phyloP scores from a whole-genome alignment of 2,113 vertebrate species.

The Takifugu bimaculatus region DNA sequence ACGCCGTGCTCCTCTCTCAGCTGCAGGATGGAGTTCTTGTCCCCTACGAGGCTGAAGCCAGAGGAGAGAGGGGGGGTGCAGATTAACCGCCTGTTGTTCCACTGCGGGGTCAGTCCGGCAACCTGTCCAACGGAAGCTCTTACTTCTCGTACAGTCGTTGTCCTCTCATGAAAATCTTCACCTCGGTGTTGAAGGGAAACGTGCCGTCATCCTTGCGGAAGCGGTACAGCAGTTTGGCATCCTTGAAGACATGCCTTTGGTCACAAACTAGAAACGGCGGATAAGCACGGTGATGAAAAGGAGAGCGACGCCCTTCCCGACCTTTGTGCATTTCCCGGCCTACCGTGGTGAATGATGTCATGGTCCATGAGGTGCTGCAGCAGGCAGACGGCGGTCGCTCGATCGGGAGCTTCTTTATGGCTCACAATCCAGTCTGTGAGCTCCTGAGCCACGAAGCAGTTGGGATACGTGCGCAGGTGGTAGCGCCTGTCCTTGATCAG shows the following conservation, averaged over 20 bases:
- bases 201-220: slow-evolving; percentile 88
- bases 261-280: slow-evolving; percentile 77
- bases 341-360: slow-evolving; percentile 86
- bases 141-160: slow-evolving; percentile 84
- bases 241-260: slow-evolving; percentile 80
- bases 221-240: slow-evolving; percentile 84
- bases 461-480: slow-evolving; percentile 82
- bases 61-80: slow-evolving; percentile 3
- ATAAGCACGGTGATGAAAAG: background rate
- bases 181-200: slow-evolving; percentile 80
- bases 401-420: slow-evolving; percentile 81
- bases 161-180: slow-evolving; percentile 82
- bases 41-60: slow-evolving; percentile 71
- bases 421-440: slow-evolving; percentile 81
- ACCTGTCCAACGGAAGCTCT: slow-evolving; percentile 27
- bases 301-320: background rate
- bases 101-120: background rate
- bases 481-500: slow-evolving; percentile 82
- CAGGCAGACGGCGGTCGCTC: slow-evolving; percentile 75
- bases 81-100: background rate
- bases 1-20: slow-evolving; percentile 77
- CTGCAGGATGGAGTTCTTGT: slow-evolving; percentile 78
- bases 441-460: slow-evolving; percentile 86
- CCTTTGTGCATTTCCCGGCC: slow-evolving; percentile 14
- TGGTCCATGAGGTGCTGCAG: slow-evolving; percentile 87